Percentiles rank a stretch among this genome's conserved stretches.
Evolutionary conservation across 2,113 vertebrate species (phyloP).

Genomic region (Hippocampus abdominalis): DNA sequence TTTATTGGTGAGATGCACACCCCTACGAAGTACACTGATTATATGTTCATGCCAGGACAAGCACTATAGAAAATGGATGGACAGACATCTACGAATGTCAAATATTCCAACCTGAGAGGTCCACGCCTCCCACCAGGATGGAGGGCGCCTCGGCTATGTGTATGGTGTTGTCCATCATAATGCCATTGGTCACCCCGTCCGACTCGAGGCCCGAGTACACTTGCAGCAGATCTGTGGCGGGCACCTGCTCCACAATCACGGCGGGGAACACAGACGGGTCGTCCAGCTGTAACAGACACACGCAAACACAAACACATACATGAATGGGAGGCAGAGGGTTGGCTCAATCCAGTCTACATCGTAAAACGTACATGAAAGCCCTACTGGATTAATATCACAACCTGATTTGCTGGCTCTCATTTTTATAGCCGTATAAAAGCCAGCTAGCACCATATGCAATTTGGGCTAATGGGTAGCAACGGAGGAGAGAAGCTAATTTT

Average conservation of each 20-base stretch:
- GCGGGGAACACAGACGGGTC: conserved; percentile 85
- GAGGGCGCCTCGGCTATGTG: conserved; percentile 78
- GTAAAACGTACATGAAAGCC: background rate
- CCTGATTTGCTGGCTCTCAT: conserved; percentile 19
- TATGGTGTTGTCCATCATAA: conserved; percentile 77
- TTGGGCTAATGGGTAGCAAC: conserved; percentile 43
- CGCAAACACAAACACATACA: background rate
- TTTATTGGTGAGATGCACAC: no score
- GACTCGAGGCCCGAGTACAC: conserved; percentile 84
- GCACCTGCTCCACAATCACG: conserved; percentile 84
- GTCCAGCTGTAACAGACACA: conserved; percentile 69
- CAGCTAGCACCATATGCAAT: conserved; percentile 29
- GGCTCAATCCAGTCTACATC: background rate
- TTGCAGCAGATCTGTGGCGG: conserved; percentile 80
- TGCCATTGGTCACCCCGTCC: conserved; percentile 78
- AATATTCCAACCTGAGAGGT: conserved; percentile 72
- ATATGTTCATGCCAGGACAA: background rate
- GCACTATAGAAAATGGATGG: background rate
- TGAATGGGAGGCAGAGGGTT: background rate
- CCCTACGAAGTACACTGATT: background rate
- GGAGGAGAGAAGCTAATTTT: conserved; percentile 45
- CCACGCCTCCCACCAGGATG: conserved; percentile 77
- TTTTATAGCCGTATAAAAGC: conserved; percentile 48
- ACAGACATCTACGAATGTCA: background rate
- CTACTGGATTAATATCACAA: conserved; percentile 36